Conservation (phyloP, 2,797 vertebrate genomes). For the Rhinoraja longicauda region DNA sequence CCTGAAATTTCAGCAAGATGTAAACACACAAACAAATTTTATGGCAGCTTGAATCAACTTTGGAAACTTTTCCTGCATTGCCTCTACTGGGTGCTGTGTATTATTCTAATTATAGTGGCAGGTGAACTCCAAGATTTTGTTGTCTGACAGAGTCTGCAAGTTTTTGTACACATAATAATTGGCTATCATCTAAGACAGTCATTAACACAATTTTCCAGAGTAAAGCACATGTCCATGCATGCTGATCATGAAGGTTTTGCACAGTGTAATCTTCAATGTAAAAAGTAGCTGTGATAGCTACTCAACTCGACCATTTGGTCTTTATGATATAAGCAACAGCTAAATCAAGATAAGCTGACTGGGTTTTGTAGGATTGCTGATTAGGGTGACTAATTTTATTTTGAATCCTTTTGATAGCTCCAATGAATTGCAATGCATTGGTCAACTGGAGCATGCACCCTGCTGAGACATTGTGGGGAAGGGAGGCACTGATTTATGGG, state of each 20-base stretch:
- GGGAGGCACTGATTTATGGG: too few species aligned
- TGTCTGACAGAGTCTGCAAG: not conserved
- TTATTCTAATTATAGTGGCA: conserved; percentile 9
- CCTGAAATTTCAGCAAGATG: not conserved
- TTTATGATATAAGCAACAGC: not conserved
- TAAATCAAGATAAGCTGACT: not conserved
- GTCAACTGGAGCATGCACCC: not conserved
- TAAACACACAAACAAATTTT: not conserved
- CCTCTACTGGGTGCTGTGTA: not conserved
- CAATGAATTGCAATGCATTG: not conserved
- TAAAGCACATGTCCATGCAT: not conserved
- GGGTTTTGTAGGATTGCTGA: not conserved
- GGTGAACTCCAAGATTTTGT: not conserved
- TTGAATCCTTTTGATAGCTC: not conserved
- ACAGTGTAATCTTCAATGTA: not conserved
- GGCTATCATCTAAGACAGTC: not conserved
- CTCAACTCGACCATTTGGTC: not conserved
- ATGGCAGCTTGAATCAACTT: not conserved
- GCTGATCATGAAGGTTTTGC: not conserved
- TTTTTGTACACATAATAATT: not conserved
- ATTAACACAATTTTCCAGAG: not conserved
- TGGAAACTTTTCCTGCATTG: not conserved
- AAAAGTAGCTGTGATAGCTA: not conserved
- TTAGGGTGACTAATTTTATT: not conserved
- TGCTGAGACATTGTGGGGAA: not conserved